Evolutionary conservation across 2,797 vertebrate genomes (phyloP).

Genomic region (Austrolebias charrua): DNA sequence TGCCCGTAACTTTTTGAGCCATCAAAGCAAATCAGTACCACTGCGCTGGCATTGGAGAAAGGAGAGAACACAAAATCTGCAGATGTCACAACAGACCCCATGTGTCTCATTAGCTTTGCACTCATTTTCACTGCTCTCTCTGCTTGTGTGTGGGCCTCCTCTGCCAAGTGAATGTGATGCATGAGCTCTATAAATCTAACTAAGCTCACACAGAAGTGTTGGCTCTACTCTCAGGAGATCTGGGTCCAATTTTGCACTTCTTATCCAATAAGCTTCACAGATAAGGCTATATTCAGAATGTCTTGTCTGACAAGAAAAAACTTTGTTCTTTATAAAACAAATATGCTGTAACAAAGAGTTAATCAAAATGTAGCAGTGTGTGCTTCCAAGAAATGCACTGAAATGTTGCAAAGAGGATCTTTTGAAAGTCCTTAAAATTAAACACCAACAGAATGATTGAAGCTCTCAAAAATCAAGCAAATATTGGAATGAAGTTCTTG

Average conservation of each 20-base stretch:
- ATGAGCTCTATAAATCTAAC: conserved; percentile 60
- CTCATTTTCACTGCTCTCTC: conserved; percentile 52
- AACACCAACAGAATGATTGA: neutral
- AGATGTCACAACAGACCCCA: conserved; percentile 36
- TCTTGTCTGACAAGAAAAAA: conserved; percentile 39
- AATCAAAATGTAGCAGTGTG: conserved; percentile 29
- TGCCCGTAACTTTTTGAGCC: conserved; percentile 51
- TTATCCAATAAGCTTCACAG: conserved; percentile 47
- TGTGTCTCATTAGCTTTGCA: conserved; percentile 49
- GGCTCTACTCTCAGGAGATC: conserved; percentile 47
- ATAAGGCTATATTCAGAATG: conserved; percentile 44
- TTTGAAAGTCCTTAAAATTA: neutral
- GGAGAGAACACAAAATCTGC: conserved; percentile 24
- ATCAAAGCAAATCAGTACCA: conserved; percentile 49
- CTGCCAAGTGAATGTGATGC: conserved; percentile 54
- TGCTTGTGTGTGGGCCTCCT: conserved; percentile 27
- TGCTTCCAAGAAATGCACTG: conserved; percentile 40
- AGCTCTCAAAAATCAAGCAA: neutral
- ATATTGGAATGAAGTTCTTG: neutral
- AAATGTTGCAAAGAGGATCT: conserved; percentile 21
- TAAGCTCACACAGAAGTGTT: conserved; percentile 54
- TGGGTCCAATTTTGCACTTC: conserved; percentile 59
- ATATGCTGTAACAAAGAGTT: conserved; percentile 27
- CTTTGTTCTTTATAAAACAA: conserved; percentile 47
- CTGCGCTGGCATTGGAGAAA: conserved; percentile 25